Evolutionary conservation across 2,113 vertebrate genomes (phyloP).

Genomic region (Myiagra hebetior): DNA sequence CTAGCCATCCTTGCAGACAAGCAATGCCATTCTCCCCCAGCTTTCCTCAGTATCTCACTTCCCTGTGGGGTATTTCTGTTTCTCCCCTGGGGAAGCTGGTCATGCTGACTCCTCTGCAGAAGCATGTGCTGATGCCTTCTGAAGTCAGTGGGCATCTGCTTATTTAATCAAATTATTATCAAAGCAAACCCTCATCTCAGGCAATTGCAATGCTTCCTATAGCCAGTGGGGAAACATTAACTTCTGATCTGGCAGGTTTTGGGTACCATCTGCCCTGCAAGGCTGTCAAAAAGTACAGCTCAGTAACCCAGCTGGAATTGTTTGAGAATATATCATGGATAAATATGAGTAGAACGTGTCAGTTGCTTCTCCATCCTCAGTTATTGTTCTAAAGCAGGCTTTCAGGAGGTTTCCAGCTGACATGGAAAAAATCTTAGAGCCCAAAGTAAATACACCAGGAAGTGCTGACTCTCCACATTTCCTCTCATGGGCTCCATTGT

Average conservation of each 20-base stretch:
- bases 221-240: background rate
- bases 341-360: background rate
- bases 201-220: background rate
- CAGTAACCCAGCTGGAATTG: background rate
- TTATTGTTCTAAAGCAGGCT: background rate
- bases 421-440: background rate
- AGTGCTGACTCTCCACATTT: background rate
- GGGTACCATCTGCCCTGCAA: background rate
- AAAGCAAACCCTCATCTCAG: background rate
- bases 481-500: background rate
- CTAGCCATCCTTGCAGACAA: background rate
- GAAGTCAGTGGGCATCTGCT: background rate
- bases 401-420: background rate
- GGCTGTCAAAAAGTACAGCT: background rate
- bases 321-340: background rate
- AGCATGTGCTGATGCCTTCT: background rate
- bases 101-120: background rate
- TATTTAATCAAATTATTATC: background rate
- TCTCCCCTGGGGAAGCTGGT: background rate
- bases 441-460: background rate
- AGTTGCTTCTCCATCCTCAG: background rate
- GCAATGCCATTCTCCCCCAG: background rate
- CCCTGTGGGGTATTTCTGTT: background rate
- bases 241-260: conserved; percentile 17
- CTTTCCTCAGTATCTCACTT: background rate